These are phyloP conservation scores for Parelbella ahira DNA, from an alignment of 2,888 invertebrate species.

Conservation along the genomic window DNA sequence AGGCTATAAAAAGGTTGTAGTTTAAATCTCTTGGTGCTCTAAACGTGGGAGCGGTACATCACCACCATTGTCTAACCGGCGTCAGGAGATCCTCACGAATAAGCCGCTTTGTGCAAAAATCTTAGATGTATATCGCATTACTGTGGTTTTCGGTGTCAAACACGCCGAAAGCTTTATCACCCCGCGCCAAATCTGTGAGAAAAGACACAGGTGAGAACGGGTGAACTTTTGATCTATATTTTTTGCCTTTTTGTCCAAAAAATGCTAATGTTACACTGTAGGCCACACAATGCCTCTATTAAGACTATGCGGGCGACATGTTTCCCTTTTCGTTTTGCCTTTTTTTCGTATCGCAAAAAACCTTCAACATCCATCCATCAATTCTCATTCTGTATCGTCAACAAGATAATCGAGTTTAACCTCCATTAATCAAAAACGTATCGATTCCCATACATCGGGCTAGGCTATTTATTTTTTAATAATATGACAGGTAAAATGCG, in stretches of 20 bases:
- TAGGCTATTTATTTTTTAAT: constrained; percentile 69
- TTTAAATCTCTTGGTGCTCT: constrained; percentile 9
- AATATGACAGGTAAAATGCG: constrained; percentile 76
- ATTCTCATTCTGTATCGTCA: constrained; percentile 49
- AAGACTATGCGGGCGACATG: constrained; percentile 54
- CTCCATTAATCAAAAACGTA: constrained; percentile 72
- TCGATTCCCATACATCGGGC: constrained; percentile 66
- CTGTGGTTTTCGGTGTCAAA: constrained; percentile 57
- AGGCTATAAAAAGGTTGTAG: constrained; percentile 8
- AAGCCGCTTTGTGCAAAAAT: constrained; percentile 22
- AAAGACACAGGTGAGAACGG: constrained; percentile 65
- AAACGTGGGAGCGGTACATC: constrained; percentile 18
- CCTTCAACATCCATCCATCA: constrained; percentile 40
- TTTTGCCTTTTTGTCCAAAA: constrained; percentile 22
- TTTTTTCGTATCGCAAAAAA: constrained; percentile 44
- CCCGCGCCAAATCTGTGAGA: constrained; percentile 33
- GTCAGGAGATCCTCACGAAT: constrained; percentile 15
- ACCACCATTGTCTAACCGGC: constrained; percentile 15
- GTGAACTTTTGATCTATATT: constrained; percentile 33
- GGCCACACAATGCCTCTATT: constrained; percentile 38
- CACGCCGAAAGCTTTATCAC: constrained; percentile 42
- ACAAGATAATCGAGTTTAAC: constrained; percentile 66
- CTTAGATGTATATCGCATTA: constrained; percentile 54
- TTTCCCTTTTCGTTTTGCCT: constrained; percentile 27
- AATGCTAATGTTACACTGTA: constrained; percentile 49